Evolutionary conservation across 2,888 invertebrate species (phyloP), one percentile per base, ranked within the genome.

Genomic region (Lacanobia wlatinum): DNA sequence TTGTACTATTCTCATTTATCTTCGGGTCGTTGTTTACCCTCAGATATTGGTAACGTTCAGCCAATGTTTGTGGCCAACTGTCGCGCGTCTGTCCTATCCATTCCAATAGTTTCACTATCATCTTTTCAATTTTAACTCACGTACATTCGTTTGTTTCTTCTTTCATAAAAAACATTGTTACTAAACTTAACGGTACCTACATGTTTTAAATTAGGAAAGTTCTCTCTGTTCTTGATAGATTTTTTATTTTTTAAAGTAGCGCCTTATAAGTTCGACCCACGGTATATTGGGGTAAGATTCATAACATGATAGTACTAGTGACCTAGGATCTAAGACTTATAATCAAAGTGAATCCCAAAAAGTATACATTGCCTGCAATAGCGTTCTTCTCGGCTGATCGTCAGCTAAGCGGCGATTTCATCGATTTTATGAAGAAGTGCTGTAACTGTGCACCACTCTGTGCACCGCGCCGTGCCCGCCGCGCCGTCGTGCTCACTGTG

Each of bases 1-100:
- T 88, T 89, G 89, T 89, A 86, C 86, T 81, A 86, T 78, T 84
- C 85, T 76, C 78, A 75, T 79, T 82, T 81, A 86, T 87, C 80
- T 78, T 76, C 34, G 67, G 72, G 73, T 69, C 66, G 68, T 79
- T 82, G 71, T 76, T 80, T 76, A 76, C 73, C 52, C 73, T 63
- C 67, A 60, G 78, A 73, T 78, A 84, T 85, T 73, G 72, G 63
- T 75, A 70, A 71, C 69, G 73, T 46, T 55, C 53, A 8, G 9
- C 53, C 48, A 66, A 67, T 62, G n/a, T 56, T 67, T 66, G 46
- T 4, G 12, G 18, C 55, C 55, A 74, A 63, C 43, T 34, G 21
- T 23, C 46, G 18, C 40, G 8, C 12, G 56, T n/a, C 34, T 40
- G 12, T 46, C 23, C 38, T 23, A 14, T 1, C 16, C 18, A 14